A percentile compares a stretch with the other conserved stretches of the same genome.
phyloP scores from a whole-genome alignment of 2,888 invertebrate species.

The Aporophyla lueneburgensis region DNA sequence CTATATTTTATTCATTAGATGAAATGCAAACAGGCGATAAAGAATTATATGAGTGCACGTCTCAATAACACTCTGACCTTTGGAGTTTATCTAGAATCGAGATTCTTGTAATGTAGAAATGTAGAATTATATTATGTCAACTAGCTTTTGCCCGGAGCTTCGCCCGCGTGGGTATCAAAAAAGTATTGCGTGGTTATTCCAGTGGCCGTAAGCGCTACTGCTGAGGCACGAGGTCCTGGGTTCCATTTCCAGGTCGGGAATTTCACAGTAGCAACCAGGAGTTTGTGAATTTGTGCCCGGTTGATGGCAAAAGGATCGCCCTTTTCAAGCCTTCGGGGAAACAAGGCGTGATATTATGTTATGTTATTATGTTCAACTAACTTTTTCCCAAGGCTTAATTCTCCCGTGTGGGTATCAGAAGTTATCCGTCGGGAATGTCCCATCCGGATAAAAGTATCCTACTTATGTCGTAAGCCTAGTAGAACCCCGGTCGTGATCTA shows the following conservation, averaged over 20 bases:
- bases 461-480: neutral
- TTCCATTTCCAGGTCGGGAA: too few relatives aligned
- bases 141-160: neutral
- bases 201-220: too few relatives aligned
- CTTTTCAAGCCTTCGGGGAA: too few relatives aligned
- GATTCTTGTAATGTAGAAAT: neutral
- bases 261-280: too few relatives aligned
- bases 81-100: conserved; percentile 7
- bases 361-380: neutral
- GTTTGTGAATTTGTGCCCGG: too few relatives aligned
- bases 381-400: neutral
- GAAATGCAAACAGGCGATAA: neutral
- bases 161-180: neutral
- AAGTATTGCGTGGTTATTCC: too few relatives aligned
- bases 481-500: neutral
- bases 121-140: conserved; percentile 1
- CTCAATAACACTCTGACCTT: conserved; percentile 45
- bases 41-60: neutral
- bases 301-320: too few relatives aligned
- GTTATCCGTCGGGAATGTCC: neutral
- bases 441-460: neutral
- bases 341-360: neutral
- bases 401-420: neutral
- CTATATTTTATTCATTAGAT: neutral
- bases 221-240: too few relatives aligned